Evolutionary conservation across 2,888 invertebrate species (phyloP).

Genomic region (Melipona bicolor): DNA sequence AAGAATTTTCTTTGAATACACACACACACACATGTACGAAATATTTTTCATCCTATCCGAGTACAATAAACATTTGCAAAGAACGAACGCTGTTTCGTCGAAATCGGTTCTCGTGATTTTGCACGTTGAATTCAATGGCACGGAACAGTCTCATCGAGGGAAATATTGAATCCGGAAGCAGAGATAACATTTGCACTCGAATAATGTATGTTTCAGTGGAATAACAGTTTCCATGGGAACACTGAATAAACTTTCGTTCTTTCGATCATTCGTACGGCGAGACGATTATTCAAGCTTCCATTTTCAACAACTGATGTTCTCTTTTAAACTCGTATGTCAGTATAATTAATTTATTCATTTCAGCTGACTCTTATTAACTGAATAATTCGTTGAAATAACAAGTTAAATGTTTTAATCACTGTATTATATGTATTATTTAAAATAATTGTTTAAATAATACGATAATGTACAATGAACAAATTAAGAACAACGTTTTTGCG

Average conservation of each 20-base stretch:
- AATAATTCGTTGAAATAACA: no score
- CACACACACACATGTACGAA: no score
- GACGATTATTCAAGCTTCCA: neutral
- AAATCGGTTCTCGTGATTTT: neutral
- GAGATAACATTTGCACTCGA: neutral
- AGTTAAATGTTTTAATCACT: no score
- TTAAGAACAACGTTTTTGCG: no score
- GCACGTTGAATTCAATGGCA: conserved; percentile 4
- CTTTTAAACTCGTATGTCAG: neutral
- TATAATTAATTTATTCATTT: neutral
- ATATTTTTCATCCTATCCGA: neutral
- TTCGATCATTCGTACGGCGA: neutral
- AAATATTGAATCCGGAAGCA: neutral
- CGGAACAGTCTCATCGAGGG: neutral
- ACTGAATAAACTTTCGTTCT: neutral
- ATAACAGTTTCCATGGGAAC: neutral
- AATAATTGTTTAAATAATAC: no score
- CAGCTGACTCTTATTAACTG: no score
- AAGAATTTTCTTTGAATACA: neutral
- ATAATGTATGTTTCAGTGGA: neutral
- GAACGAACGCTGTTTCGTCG: neutral
- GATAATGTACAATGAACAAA: no score
- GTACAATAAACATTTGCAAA: neutral
- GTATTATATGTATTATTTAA: no score
- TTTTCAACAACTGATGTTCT: neutral